Evolutionary conservation across 2,113 vertebrate species (phyloP), one percentile per base, ranked within the genome.

Genomic region (Hippopotamus amphibius): DNA sequence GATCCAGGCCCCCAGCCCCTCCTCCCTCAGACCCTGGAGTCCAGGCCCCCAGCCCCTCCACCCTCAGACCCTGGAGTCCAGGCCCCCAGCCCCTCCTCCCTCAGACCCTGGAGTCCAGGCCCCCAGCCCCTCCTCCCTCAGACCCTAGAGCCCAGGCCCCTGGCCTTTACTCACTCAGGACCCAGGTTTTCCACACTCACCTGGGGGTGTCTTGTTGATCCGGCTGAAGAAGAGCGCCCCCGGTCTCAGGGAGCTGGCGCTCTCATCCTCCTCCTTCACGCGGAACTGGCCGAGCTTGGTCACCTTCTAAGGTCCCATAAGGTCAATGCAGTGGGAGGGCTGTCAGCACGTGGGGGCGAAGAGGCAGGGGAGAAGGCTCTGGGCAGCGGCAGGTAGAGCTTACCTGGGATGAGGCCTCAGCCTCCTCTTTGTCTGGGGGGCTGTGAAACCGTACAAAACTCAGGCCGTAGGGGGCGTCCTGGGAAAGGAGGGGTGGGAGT

Each of bases 211-310:
- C 80, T 99, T 99, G 92, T 97, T 97, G 53, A 98, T 76, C 0
- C 99, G 98, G 93, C 46, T 99, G 97, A 99, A 99, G 97, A 99
- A 99, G 53, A 99, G 98, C 46, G 99, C 99, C 15, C 99, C 99
- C 0, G 99, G 99, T 30, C 98, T 99, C 76, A 99, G 97, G 72
- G 98, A 98, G 77, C 96, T 92, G 0, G 98, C 79, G 0, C 98
- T 97, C 21, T 98, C 98, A 7, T 99, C 98, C 66, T 99, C 99
- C 0, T 99, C 99, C 92, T 99, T 99, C 89, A 99, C 98, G 17
- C 98, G 98, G 97, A 99, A 99, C 98, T 99, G 99, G 63, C 99
- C 99, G 41, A 99, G 98, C 97, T 99, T 99, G 68, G 99, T 99
- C 95, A 99, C 92, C 96, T 99, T 99, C 99, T 99, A 98, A 57